phyloP scores from a whole-genome alignment of 92 coral and sea anemone species.

The Umimayanthus kanabou region DNA sequence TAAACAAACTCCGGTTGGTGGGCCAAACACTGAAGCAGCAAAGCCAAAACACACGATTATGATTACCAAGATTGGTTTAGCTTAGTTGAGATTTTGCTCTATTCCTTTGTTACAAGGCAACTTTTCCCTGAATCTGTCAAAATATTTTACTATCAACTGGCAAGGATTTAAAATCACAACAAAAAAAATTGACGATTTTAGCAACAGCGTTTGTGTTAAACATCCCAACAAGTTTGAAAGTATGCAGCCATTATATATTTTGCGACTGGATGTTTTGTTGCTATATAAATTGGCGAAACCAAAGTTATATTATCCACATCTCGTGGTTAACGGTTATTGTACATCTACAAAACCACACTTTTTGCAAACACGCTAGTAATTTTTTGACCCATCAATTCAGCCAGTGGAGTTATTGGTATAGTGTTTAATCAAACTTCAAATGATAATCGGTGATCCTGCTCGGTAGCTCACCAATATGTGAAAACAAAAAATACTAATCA shows the following conservation, averaged over 20 bases:
- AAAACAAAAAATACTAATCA: background rate
- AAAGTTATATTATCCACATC: constrained; percentile 2
- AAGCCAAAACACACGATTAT: background rate
- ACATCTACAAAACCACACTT: background rate
- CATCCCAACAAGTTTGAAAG: constrained; percentile 26
- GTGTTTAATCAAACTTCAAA: background rate
- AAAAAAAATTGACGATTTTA: background rate
- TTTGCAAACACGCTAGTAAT: background rate
- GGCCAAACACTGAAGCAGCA: background rate
- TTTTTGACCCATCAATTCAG: background rate
- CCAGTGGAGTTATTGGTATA: background rate
- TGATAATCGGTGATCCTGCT: background rate
- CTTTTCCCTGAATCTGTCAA: background rate
- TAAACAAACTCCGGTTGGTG: constrained; percentile 30
- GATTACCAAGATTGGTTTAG: background rate
- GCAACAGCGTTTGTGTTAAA: constrained; percentile 3
- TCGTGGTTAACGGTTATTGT: background rate
- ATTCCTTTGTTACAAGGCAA: background rate
- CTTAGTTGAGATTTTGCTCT: background rate
- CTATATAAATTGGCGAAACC: constrained; percentile 14
- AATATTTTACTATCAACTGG: background rate
- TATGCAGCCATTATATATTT: constrained; percentile 14
- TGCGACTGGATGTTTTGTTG: background rate
- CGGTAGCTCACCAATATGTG: background rate
- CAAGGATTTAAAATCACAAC: background rate